Conservation (phyloP, 2,113 vertebrate species). For the Pseudopodoces humilis region DNA sequence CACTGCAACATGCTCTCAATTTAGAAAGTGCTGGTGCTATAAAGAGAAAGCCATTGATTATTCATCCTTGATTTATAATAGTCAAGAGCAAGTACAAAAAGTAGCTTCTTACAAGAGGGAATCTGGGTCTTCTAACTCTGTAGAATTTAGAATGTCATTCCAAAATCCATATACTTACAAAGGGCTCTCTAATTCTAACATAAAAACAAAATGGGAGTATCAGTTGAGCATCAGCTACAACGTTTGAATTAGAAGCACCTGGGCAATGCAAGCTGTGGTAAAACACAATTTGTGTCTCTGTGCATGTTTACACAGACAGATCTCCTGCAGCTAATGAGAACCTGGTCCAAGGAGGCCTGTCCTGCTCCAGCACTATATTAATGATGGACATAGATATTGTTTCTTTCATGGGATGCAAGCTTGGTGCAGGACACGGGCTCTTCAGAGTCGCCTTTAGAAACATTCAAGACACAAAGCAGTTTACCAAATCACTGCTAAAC, state of each 20-base stretch:
- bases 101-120: neutral
- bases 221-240: neutral
- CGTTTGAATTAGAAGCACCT: neutral
- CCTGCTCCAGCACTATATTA: neutral
- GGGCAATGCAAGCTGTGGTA: neutral
- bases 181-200: neutral
- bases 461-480: neutral
- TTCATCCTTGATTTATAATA: constrained; percentile 28
- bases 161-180: neutral
- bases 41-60: constrained; percentile 59
- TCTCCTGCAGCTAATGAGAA: neutral
- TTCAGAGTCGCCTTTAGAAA: neutral
- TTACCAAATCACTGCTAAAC: neutral
- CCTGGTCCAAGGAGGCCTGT: neutral
- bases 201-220: neutral
- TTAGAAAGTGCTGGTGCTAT: constrained; percentile 59
- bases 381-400: neutral
- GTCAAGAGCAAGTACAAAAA: neutral
- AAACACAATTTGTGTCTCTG: neutral
- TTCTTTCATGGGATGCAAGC: neutral
- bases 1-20: constrained; percentile 41
- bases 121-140: neutral
- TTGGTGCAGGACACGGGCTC: neutral
- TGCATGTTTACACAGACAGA: neutral
- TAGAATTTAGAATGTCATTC: neutral